Evolutionary conservation across 2,797 vertebrate species (phyloP), one percentile per base, ranked within the genome.

Genomic region (Centroberyx gerrardi): DNA sequence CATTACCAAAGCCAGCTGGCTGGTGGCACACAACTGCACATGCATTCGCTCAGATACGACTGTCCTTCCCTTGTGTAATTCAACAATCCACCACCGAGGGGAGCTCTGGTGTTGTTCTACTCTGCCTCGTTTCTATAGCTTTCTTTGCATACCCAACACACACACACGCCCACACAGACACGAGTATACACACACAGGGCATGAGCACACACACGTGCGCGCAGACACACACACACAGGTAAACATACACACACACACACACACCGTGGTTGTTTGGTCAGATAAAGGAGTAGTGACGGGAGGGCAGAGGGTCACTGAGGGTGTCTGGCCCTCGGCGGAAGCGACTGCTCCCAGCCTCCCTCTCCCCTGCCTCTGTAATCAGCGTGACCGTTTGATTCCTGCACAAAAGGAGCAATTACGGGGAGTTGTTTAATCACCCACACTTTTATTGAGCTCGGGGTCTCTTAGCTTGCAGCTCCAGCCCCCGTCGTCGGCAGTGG

Each of bases 351-450:
- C 60, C 69, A 63, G 59, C 85, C 74, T 72, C 69, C 76, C 68
- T 65, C 73, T 81, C 76, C 67, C 60, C 76, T 56, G 73, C 85
- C 79, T 74, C 80, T 38, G 60, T 85, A 91, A 92, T 91, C 88
- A 93, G 87, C 76, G 89, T 85, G 84, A 88, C 86, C 76, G 71
- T 87, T 93, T 92, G 90, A 93, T 93, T 93, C 82, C 80, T 46
- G 84, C 91, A 91, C 92, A 93, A 93, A 95, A 94, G 90, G 90
- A 92, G 90, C 93, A 94, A 94, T 95, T 94, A 94, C 87, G 85
- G 87, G 85, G 91, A 91, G 90, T 92, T 93, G 91, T 94, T 93
- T 94, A 95, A 95, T 95, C 93, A 94, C 89, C 88, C 82, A 84
- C 89, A 88, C 87, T 93, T 92, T 93, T 92, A 92, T 93, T 86